These are phyloP conservation scores for Nymphalis urticae DNA, from an alignment of 2,888 invertebrate species.

Conservation along the genomic window DNA sequence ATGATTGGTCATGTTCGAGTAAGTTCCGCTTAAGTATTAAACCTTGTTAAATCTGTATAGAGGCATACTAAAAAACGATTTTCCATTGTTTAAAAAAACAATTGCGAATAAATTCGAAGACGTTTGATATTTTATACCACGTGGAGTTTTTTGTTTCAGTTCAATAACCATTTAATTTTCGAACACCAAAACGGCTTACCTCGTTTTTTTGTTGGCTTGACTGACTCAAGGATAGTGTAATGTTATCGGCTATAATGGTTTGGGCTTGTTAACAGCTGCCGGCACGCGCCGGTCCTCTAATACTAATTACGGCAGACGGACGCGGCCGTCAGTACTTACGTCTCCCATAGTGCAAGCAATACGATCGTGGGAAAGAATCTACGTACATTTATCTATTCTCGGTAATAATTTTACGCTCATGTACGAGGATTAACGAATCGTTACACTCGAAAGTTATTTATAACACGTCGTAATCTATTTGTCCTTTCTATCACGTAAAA, in stretches of 20 bases:
- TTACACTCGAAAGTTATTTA: too few species aligned
- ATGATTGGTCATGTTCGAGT: constrained; percentile 17
- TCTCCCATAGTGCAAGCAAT: constrained; percentile 54
- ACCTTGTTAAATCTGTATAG: not conserved
- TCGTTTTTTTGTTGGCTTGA: not conserved
- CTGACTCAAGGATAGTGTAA: constrained; percentile 23
- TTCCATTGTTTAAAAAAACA: too few species aligned
- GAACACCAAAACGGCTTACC: not conserved
- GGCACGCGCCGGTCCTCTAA: constrained; percentile 67
- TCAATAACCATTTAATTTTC: constrained; percentile 12
- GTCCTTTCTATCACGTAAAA: not conserved
- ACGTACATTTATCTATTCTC: constrained; percentile 45
- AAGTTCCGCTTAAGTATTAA: constrained; percentile 2
- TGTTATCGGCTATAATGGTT: constrained; percentile 39
- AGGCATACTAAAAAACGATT: not conserved
- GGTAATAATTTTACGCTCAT: constrained; percentile 19
- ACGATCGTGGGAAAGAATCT: constrained; percentile 63
- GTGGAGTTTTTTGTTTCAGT: not conserved
- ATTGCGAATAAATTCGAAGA: too few species aligned
- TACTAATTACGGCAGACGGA: constrained; percentile 68
- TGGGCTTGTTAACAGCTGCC: constrained; percentile 50
- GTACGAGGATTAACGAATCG: not conserved
- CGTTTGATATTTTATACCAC: not conserved
- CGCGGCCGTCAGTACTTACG: constrained; percentile 51
- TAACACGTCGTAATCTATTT: too few species aligned